These are phyloP conservation scores for Trichogramma evanescens DNA, from an alignment of 2,888 invertebrate species.

Conservation along the genomic window DNA sequence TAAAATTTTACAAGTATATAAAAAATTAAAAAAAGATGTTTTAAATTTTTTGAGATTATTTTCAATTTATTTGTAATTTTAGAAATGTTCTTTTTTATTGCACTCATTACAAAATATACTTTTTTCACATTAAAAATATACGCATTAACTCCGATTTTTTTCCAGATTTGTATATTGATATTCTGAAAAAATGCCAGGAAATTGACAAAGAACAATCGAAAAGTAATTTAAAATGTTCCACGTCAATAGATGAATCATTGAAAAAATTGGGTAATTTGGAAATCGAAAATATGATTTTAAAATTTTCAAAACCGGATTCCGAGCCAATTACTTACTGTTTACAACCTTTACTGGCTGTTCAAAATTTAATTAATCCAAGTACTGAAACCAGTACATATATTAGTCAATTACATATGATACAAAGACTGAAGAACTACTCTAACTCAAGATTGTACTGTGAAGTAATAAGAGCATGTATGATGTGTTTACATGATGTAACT, in stretches of 20 bases:
- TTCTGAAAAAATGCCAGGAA: constrained; percentile 71
- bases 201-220: constrained; percentile 58
- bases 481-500: constrained; percentile 81
- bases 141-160: constrained; percentile 10
- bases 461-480: constrained; percentile 79
- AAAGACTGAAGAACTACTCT: constrained; percentile 76
- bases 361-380: constrained; percentile 78
- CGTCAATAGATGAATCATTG: constrained; percentile 56
- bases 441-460: constrained; percentile 79
- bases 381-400: constrained; percentile 74
- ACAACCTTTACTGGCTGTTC: constrained; percentile 76
- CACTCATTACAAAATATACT: background rate
- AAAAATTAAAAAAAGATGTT: background rate
- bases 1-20: background rate
- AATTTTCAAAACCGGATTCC: constrained; percentile 49
- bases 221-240: constrained; percentile 54
- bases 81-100: constrained; percentile 1
- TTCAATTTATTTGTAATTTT: background rate
- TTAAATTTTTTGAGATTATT: background rate
- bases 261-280: constrained; percentile 59
- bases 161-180: constrained; percentile 56
- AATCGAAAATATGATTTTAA: constrained; percentile 55
- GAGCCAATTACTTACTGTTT: constrained; percentile 67
- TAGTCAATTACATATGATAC: constrained; percentile 75
- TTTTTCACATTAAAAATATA: constrained; percentile 1